Percentiles rank a stretch among this genome's conserved stretches.
Conservation (phyloP, 2,797 vertebrate genomes). For the Neopelma chrysocephalum region DNA sequence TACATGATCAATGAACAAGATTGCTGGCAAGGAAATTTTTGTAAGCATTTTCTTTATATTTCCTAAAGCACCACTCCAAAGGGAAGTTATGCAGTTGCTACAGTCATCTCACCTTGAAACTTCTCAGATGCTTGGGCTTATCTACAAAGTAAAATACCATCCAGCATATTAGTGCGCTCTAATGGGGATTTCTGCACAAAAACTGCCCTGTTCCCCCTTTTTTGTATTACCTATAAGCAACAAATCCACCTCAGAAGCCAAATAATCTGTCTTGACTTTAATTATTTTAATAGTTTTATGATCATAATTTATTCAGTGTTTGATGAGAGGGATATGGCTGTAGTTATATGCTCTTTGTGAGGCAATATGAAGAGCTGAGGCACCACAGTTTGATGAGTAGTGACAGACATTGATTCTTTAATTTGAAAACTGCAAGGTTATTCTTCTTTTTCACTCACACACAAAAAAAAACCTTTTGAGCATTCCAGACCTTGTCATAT, state of each 20-base stretch:
- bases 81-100: not conserved
- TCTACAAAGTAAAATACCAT: not conserved
- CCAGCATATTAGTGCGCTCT: not conserved
- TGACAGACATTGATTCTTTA: not conserved
- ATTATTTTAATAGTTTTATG: conserved; percentile 22
- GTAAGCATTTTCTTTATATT: not conserved
- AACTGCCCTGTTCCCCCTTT: not conserved
- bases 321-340: not conserved
- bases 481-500: not conserved
- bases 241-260: conserved; percentile 12
- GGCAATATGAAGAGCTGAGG: not conserved
- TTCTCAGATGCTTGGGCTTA: not conserved
- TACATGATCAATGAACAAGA: not conserved
- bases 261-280: not conserved
- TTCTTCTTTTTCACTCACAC: not conserved
- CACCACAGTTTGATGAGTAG: not conserved
- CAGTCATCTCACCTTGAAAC: not conserved
- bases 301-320: conserved; percentile 34
- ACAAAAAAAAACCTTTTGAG: not conserved
- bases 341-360: not conserved
- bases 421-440: not conserved
- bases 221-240: conserved; percentile 22
- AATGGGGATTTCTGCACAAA: not conserved
- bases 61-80: not conserved
- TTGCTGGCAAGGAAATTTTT: not conserved